phyloP scores from a whole-genome alignment of 2,888 invertebrate species.

The Oscheius sp. region DNA sequence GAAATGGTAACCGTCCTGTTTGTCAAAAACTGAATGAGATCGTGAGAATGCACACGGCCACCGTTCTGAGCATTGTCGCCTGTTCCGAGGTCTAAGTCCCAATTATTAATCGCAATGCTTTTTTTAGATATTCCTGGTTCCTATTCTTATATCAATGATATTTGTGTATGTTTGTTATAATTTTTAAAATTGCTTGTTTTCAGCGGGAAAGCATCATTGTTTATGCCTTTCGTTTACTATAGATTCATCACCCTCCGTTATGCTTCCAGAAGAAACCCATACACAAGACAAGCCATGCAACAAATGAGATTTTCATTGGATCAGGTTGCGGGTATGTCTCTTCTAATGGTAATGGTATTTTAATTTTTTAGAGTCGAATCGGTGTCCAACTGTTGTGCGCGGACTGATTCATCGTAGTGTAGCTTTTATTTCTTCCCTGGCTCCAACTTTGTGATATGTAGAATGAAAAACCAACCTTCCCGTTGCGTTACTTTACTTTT shows the following conservation, averaged over 20 bases:
- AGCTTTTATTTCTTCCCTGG: conserved; percentile 82
- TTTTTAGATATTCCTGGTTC: conserved; percentile 83
- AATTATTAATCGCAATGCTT: conserved; percentile 81
- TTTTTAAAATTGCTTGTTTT: conserved; percentile 27
- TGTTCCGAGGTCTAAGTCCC: conserved; percentile 80
- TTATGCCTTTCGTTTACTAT: conserved; percentile 95
- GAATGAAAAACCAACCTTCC: neutral
- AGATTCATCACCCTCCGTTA: conserved; percentile 93
- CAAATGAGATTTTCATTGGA: conserved; percentile 85
- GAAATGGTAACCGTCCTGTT: conserved; percentile 38
- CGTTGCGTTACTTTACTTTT: neutral
- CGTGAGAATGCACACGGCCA: conserved; percentile 57
- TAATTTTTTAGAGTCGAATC: too few species aligned
- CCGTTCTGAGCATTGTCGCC: conserved; percentile 82
- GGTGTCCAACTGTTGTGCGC: too few species aligned
- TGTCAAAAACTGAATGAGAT: conserved; percentile 46
- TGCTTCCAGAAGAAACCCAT: conserved; percentile 92
- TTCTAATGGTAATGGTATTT: too few species aligned
- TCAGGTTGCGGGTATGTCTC: conserved; percentile 79
- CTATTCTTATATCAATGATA: conserved; percentile 77
- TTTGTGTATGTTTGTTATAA: conserved; percentile 79
- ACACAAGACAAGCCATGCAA: conserved; percentile 86
- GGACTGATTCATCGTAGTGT: conserved; percentile 79
- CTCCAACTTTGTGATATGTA: conserved; percentile 77
- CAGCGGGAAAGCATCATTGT: conserved; percentile 89